phyloP scores from a whole-genome alignment of 2,888 invertebrate species.

The Macrophya alboannulata region DNA sequence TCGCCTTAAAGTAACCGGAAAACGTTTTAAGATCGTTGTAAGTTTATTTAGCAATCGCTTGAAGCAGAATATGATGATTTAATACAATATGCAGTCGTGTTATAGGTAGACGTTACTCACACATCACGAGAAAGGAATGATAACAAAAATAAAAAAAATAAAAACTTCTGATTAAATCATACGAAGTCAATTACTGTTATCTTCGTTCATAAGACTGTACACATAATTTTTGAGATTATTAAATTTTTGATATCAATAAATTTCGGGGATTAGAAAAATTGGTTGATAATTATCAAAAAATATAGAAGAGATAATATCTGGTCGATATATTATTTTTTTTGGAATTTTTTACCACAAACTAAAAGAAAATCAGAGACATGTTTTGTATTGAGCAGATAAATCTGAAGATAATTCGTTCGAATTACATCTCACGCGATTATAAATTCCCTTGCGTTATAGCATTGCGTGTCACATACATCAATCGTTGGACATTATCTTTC shows the following conservation, averaged over 20 bases:
- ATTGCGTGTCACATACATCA: conserved; percentile 6
- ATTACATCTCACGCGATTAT: conserved; percentile 3
- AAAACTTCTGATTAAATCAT: background rate
- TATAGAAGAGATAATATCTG: background rate
- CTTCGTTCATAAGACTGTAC: background rate
- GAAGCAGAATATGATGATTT: background rate
- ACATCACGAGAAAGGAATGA: background rate
- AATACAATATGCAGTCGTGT: background rate
- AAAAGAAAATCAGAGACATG: background rate
- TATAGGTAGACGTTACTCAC: background rate
- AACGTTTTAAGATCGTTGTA: background rate
- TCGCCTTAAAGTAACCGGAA: background rate
- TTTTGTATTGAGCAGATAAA: background rate
- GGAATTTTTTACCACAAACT: background rate
- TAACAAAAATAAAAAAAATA: background rate
- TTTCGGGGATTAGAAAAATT: background rate
- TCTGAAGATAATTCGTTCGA: background rate
- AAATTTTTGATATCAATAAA: background rate
- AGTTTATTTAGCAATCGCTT: background rate
- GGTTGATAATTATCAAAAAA: background rate
- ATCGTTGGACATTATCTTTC: background rate
- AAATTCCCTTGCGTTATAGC: background rate
- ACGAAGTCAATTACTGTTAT: background rate
- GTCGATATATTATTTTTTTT: background rate
- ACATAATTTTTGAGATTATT: background rate